phyloP scores from a whole-genome alignment of 1,140 invertebrate species.

The Maniola jurtina region DNA sequence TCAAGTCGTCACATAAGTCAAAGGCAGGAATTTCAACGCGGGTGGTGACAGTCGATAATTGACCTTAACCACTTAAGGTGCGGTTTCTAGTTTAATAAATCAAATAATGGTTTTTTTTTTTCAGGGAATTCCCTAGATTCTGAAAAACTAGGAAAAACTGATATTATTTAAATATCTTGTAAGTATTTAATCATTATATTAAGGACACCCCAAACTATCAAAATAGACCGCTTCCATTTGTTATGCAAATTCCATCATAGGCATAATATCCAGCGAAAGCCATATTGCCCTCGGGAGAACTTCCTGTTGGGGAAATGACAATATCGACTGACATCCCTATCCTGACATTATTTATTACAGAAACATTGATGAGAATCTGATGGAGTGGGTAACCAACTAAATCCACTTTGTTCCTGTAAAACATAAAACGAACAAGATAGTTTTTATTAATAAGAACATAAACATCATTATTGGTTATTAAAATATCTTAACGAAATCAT shows the following conservation, averaged over 20 bases:
- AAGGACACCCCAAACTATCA: neutral
- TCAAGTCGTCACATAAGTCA: neutral
- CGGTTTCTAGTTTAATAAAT: neutral
- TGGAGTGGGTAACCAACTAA: too few species aligned
- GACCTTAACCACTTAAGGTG: slow-evolving; percentile 46
- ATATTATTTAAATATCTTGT: too few species aligned
- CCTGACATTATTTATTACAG: neutral
- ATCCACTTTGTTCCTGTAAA: too few species aligned
- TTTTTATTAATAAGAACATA: too few species aligned
- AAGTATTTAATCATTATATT: too few species aligned
- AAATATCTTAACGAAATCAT: too few species aligned
- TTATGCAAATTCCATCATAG: neutral
- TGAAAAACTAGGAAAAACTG: too few species aligned
- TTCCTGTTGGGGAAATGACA: slow-evolving; percentile 6
- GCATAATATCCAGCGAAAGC: slow-evolving; percentile 3
- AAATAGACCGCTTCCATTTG: neutral
- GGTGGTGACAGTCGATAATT: slow-evolving; percentile 39
- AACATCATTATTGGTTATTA: too few species aligned
- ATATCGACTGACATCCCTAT: slow-evolving; percentile 3
- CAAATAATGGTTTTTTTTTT: too few species aligned
- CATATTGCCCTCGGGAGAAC: neutral
- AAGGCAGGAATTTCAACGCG: slow-evolving; percentile 34
- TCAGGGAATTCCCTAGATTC: too few species aligned
- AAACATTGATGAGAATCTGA: too few species aligned
- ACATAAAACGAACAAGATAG: too few species aligned